Evolutionary conservation across 1,140 invertebrate species (phyloP).

Genomic region (Drosophila busckii): DNA sequence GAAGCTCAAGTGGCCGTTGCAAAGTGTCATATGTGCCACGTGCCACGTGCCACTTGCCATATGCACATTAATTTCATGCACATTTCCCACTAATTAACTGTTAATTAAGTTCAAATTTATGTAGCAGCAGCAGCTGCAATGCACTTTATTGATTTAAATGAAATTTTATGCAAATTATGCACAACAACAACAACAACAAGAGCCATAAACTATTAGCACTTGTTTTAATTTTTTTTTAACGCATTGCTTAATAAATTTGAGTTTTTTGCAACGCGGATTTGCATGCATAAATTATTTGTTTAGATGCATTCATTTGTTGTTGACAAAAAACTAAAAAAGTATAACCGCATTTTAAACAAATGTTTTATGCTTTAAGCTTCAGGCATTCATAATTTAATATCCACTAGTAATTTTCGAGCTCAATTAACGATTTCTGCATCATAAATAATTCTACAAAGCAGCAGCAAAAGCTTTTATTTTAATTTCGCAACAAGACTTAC

Average conservation of each 20-base stretch:
- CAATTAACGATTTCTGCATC: too few species aligned
- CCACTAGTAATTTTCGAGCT: too few species aligned
- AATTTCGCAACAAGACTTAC: too few species aligned
- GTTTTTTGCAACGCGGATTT: constrained; percentile 8
- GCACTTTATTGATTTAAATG: constrained; percentile 67
- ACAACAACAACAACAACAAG: constrained; percentile 19
- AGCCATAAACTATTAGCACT: neutral
- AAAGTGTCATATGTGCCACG: constrained; percentile 41
- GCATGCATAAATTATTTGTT: constrained; percentile 35
- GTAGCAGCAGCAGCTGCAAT: constrained; percentile 35
- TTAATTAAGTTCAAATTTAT: constrained; percentile 72
- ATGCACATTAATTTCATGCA: constrained; percentile 57
- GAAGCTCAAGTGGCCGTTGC: constrained; percentile 33
- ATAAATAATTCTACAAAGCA: too few species aligned
- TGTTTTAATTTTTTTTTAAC: neutral
- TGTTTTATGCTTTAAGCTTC: too few species aligned
- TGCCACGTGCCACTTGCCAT: constrained; percentile 29
- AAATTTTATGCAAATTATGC: constrained; percentile 58
- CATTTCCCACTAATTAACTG: constrained; percentile 66
- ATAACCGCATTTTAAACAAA: too few species aligned
- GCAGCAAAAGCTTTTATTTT: too few species aligned
- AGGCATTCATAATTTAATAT: too few species aligned
- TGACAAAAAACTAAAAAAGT: too few species aligned
- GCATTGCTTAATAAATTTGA: neutral
- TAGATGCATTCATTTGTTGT: neutral